Percentiles rank a stretch among this genome's conserved stretches.
Evolutionary conservation across 2,888 invertebrate genomes (phyloP).

Genomic region (Pyrgus malvae): DNA sequence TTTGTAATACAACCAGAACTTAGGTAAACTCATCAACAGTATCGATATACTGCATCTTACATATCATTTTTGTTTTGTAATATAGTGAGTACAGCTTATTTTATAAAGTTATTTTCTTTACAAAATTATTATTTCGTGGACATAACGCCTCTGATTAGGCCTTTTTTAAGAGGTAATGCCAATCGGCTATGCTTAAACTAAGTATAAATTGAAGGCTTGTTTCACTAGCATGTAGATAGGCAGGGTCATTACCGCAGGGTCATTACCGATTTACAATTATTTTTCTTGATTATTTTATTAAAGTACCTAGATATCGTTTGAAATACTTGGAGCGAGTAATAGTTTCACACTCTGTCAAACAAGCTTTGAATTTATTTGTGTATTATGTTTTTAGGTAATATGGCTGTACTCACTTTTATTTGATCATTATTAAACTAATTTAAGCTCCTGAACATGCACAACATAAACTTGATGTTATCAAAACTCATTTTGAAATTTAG

Average conservation of each 20-base stretch:
- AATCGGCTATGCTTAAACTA: slow-evolving; percentile 38
- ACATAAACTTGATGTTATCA: slow-evolving; percentile 1
- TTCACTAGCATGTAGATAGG: not conserved
- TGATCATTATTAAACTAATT: slow-evolving; percentile 3
- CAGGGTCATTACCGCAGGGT: too few relatives aligned
- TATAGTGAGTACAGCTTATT: slow-evolving; percentile 64
- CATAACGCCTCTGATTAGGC: slow-evolving; percentile 51
- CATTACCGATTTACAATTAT: too few relatives aligned
- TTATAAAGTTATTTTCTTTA: slow-evolving; percentile 44
- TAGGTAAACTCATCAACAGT: slow-evolving; percentile 40
- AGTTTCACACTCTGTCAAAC: not conserved
- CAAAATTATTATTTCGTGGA: slow-evolving; percentile 47
- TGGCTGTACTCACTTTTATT: slow-evolving; percentile 4
- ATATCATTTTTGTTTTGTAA: slow-evolving; percentile 37
- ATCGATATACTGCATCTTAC: slow-evolving; percentile 32
- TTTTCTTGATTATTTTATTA: slow-evolving; percentile 3
- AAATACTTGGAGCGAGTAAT: too few relatives aligned
- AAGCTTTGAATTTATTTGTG: too few relatives aligned
- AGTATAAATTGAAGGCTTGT: slow-evolving; percentile 7
- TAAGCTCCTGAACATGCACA: slow-evolving; percentile 12
- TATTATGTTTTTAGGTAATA: too few relatives aligned
- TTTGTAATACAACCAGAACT: slow-evolving; percentile 63
- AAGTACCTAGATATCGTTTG: too few relatives aligned
- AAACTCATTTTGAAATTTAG: not conserved
- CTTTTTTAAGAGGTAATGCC: slow-evolving; percentile 49